A percentile compares a stretch with the other conserved stretches of the same genome.
phyloP scores from a whole-genome alignment of 2,797 vertebrate species.

The Cuniculus paca region DNA sequence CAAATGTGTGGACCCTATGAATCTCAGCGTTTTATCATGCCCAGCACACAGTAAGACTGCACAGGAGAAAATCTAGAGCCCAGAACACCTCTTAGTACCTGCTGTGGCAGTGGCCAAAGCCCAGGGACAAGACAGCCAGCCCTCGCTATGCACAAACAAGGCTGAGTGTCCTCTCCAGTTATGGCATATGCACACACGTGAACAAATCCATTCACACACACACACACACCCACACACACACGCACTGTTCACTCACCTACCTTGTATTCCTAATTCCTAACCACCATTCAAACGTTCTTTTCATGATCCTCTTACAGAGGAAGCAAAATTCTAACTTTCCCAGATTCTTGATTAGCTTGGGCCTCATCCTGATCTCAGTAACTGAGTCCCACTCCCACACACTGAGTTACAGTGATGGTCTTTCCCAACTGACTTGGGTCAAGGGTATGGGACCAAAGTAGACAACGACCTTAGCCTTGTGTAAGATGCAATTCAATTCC shows the following conservation, averaged over 20 bases:
- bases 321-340: background rate
- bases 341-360: background rate
- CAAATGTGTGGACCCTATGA: background rate
- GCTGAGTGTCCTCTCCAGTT: background rate
- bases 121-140: background rate
- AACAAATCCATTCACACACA: background rate
- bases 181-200: rapidly evolving
- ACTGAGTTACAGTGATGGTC: background rate
- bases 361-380: background rate
- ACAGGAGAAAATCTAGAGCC: background rate
- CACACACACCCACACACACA: background rate
- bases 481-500: background rate
- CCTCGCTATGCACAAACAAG: background rate
- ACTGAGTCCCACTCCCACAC: background rate
- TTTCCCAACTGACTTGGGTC: background rate
- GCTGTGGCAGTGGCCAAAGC: background rate
- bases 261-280: background rate
- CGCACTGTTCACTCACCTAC: background rate
- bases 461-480: background rate
- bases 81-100: background rate
- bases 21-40: background rate
- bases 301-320: background rate
- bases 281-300: background rate
- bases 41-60: background rate
- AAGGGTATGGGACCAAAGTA: background rate